phyloP scores from a whole-genome alignment of 1,140 invertebrate species.

The Mylabris phalerata region DNA sequence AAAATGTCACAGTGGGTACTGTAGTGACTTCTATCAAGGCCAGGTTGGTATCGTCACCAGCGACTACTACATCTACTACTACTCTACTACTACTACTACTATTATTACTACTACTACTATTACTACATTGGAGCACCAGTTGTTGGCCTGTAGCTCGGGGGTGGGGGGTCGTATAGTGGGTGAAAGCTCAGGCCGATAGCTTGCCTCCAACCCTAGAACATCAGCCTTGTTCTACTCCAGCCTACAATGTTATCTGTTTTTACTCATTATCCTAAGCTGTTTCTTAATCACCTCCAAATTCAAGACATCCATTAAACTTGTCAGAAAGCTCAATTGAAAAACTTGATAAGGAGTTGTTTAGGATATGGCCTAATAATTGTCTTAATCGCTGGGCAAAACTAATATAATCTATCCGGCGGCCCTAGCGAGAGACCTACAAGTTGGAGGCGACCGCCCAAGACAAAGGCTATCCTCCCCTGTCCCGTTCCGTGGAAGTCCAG shows the following conservation, averaged over 20 bases:
- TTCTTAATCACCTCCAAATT: too few relatives aligned
- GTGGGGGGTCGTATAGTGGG: constrained; percentile 14
- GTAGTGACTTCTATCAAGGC: constrained; percentile 94
- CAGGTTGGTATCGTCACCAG: constrained; percentile 77
- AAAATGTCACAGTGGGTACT: constrained; percentile 96
- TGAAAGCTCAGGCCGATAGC: constrained; percentile 15
- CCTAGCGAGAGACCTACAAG: constrained; percentile 93
- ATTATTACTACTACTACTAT: neutral
- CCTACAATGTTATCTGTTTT: too few relatives aligned
- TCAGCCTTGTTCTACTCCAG: neutral
- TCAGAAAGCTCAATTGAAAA: too few relatives aligned
- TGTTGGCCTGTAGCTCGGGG: constrained; percentile 14
- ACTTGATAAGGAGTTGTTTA: too few relatives aligned
- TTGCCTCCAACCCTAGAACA: constrained; percentile 2
- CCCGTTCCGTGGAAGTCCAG: constrained; percentile 90
- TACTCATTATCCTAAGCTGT: too few relatives aligned
- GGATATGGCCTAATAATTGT: too few relatives aligned
- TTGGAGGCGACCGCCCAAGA: constrained; percentile 95
- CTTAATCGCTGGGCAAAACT: too few relatives aligned
- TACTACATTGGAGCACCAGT: constrained; percentile 2
- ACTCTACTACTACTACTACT: neutral
- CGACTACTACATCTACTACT: constrained; percentile 1
- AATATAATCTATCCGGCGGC: constrained; percentile 31
- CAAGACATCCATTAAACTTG: too few relatives aligned
- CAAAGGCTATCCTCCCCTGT: constrained; percentile 88